phyloP scores from a whole-genome alignment of 2,888 invertebrate genomes.

The Protophormia terraenovae region DNA sequence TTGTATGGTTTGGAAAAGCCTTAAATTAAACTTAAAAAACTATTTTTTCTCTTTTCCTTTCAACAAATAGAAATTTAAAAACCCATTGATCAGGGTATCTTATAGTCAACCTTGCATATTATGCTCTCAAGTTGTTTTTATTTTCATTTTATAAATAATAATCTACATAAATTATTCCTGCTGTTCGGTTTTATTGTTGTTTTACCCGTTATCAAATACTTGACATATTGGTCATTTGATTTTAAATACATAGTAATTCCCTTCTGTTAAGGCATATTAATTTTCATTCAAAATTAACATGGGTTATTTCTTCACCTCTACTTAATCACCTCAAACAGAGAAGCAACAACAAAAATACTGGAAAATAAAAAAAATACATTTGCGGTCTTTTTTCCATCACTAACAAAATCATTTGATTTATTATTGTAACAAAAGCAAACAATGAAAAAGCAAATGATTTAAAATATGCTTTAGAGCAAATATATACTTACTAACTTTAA shows the following conservation, averaged over 20 bases:
- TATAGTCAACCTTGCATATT: neutral
- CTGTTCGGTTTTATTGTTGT: neutral
- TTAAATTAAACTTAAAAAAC: too few species aligned
- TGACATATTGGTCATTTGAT: constrained; percentile 62
- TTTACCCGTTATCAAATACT: constrained; percentile 45
- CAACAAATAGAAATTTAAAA: too few species aligned
- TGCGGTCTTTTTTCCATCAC: constrained; percentile 6
- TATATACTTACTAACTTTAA: neutral
- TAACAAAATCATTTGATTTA: constrained; percentile 57
- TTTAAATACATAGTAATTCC: constrained; percentile 37
- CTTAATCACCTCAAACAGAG: constrained; percentile 51
- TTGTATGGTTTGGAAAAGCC: too few species aligned
- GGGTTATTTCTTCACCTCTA: constrained; percentile 63
- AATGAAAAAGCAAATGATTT: constrained; percentile 17
- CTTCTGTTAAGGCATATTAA: constrained; percentile 48
- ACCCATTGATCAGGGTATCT: too few species aligned
- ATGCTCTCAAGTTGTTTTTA: neutral
- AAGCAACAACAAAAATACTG: neutral
- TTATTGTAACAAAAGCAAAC: constrained; percentile 30
- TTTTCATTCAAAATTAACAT: constrained; percentile 50
- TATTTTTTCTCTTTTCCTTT: too few species aligned
- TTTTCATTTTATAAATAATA: neutral
- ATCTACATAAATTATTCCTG: constrained; percentile 38
- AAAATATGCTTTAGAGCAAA: neutral
- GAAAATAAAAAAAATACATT: neutral